Evolutionary conservation across 1,140 invertebrate genomes (phyloP).

Genomic region (Microplitis mediator): DNA sequence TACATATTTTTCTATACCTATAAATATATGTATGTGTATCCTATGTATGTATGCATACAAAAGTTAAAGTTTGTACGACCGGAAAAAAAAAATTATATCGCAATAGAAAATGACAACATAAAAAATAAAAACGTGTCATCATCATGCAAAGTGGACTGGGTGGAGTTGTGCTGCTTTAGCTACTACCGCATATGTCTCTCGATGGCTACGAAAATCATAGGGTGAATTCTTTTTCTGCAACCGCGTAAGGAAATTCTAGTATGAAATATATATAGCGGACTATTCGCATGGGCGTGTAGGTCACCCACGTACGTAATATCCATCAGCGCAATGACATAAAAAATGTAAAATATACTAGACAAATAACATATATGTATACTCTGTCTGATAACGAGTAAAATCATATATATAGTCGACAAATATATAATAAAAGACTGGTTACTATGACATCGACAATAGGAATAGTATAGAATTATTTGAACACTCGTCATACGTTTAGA

Average conservation of each 20-base stretch:
- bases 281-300: background rate
- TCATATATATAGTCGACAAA: too few relatives aligned
- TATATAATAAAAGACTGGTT: too few relatives aligned
- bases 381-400: too few relatives aligned
- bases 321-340: background rate
- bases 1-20: slow-evolving; percentile 16
- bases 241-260: slow-evolving; percentile 28
- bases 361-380: too few relatives aligned
- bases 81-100: slow-evolving; percentile 33
- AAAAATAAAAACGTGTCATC: slow-evolving; percentile 44
- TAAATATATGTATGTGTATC: background rate
- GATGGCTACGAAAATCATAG: slow-evolving; percentile 41
- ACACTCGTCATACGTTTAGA: too few relatives aligned
- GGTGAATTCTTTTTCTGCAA: slow-evolving; percentile 37
- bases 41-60: too few relatives aligned
- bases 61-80: slow-evolving; percentile 18
- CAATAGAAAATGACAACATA: slow-evolving; percentile 17
- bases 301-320: background rate
- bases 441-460: too few relatives aligned
- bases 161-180: slow-evolving; percentile 40
- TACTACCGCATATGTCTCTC: slow-evolving; percentile 21
- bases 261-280: background rate
- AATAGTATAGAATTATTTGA: too few relatives aligned
- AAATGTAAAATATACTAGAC: too few relatives aligned
- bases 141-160: slow-evolving; percentile 19